Base-by-base conservation (phyloP, 2,797 vertebrate genomes). In the Gymnodraco acuticeps region DNA sequence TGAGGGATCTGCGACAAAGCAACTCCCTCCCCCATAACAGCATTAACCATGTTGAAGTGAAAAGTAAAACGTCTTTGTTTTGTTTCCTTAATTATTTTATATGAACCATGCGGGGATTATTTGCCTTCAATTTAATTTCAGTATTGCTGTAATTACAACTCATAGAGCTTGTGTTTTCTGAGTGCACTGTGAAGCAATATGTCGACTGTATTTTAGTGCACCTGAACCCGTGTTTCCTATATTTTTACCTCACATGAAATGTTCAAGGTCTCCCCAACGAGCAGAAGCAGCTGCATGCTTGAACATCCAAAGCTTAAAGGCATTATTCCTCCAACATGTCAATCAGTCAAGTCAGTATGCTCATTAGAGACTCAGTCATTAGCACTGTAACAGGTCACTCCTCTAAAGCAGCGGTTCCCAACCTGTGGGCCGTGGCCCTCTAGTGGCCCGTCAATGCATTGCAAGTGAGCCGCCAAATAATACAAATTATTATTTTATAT, bases 1-100 rank as follows among this genome's bases (percentile, higher is more conserved):
- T 86, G 78, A 65, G 63, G 77, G 82, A 86, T 85, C 81, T 82
- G 87, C 84, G 86, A 86, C 89, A 81, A 86, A 80, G 73, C 77
- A 75, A 62, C 70, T 77, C 68, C 76, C 70, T 77, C 33, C 33
- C 33, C 33, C 77, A 73, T 85, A 89, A 82, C 78, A 78, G 75
- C 75, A 71, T 81, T 82, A 86, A 78, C 72, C 72, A 78, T 72
- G 73, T 88, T 87, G 71, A 85, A 72, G 74, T 80, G 70, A 65
- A 82, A 85, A 87, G 76, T 84, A 67, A 85, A 89, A 86, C 50
- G 55, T 84, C 71, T 86, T 60, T 65, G 69, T 78, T 77, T 83
- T 70, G 83, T 53, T 77, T 78, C 54, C 20, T 64, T 85, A 65
- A 73, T 83, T 88, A 77, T 80, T 89, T 87, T 78, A 76, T 55